These are phyloP conservation scores for Oreotrochilus melanogaster DNA, from an alignment of 2,113 vertebrate genomes.

Conservation along the genomic window DNA sequence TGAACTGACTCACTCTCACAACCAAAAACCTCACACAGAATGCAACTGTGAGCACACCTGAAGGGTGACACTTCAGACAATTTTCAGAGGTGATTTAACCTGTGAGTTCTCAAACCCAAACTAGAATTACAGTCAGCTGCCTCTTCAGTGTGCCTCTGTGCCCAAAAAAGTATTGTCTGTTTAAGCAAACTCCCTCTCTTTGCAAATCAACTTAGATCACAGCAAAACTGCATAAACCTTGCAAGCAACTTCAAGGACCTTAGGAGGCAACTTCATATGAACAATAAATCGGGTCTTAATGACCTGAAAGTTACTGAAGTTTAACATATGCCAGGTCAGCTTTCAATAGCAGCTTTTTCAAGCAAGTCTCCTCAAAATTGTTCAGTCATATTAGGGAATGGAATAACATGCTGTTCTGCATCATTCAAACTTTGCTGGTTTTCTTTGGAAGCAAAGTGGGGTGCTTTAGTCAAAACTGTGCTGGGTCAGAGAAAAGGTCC, in stretches of 20 bases:
- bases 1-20: not conserved
- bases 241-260: not conserved
- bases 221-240: not conserved
- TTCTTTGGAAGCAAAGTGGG: not conserved
- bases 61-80: not conserved
- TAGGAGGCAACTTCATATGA: not conserved
- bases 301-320: not conserved
- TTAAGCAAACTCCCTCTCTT: not conserved
- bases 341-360: not conserved
- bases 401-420: not conserved
- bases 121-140: not conserved
- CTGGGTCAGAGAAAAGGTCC: not conserved
- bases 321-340: not conserved
- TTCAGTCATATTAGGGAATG: not conserved
- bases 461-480: not conserved
- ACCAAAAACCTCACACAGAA: not conserved
- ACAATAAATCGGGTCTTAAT: not conserved
- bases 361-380: not conserved
- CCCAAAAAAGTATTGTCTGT: not conserved
- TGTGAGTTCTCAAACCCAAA: not conserved
- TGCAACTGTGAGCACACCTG: not conserved
- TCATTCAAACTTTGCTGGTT: not conserved
- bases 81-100: not conserved
- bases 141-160: not conserved
- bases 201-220: not conserved